These are phyloP conservation scores for Lepidurus apus DNA, from an alignment of 1,140 invertebrate genomes.

Conservation along the genomic window DNA sequence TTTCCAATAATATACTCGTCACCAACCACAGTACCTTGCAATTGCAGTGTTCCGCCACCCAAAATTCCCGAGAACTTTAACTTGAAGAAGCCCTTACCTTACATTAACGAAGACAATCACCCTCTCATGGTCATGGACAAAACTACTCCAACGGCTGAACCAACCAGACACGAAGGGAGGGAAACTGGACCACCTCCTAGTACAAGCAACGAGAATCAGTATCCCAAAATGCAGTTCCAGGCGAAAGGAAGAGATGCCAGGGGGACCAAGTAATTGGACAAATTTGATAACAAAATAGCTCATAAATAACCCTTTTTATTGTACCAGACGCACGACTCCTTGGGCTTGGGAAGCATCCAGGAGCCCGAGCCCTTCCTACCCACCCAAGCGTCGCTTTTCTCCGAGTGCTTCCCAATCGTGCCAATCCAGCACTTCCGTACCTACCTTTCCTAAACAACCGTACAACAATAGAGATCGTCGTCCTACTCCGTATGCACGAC, in stretches of 20 bases:
- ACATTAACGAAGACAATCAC: conserved; percentile 3
- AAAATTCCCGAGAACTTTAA: background rate
- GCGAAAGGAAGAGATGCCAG: conserved; percentile 2
- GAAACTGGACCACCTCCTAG: background rate
- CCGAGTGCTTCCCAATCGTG: background rate
- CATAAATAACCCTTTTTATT: background rate
- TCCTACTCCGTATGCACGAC: background rate
- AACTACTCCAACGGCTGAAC: background rate
- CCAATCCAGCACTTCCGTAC: background rate
- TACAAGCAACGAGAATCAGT: background rate
- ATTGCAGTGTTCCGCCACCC: background rate
- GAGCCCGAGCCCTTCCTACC: background rate
- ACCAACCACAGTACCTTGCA: background rate
- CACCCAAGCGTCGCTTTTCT: background rate
- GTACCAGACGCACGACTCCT: background rate
- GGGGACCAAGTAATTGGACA: background rate
- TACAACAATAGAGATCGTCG: background rate
- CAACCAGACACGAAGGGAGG: background rate
- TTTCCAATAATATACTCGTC: background rate
- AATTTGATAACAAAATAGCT: background rate
- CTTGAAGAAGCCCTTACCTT: background rate
- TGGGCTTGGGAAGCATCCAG: background rate
- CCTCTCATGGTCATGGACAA: conserved; percentile 3
- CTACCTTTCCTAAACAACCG: background rate
- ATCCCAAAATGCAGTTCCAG: background rate